phyloP scores from a whole-genome alignment of 1,140 invertebrate genomes.

The Pseudomyrmex flavicornis region DNA sequence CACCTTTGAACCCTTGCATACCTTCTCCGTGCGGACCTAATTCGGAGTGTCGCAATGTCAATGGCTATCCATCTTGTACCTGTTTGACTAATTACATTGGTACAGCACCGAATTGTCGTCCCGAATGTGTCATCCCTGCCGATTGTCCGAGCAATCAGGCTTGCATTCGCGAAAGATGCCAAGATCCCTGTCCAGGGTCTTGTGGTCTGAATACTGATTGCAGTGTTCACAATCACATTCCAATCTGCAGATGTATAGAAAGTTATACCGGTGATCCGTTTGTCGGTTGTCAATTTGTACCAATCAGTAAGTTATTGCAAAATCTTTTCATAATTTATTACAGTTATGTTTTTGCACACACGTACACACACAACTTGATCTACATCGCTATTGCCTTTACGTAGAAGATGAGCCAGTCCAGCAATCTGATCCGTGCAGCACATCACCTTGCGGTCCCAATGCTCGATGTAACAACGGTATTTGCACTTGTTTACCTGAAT shows the following conservation, averaged over 20 bases:
- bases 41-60: constrained; percentile 84
- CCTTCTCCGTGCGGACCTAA: constrained; percentile 89
- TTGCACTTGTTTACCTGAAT: constrained; percentile 84
- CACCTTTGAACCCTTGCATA: constrained; percentile 82
- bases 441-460: constrained; percentile 85
- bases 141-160: constrained; percentile 89
- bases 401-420: background rate
- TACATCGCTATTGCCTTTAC: background rate
- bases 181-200: constrained; percentile 89
- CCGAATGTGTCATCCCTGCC: constrained; percentile 90
- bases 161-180: constrained; percentile 90
- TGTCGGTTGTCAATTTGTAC: constrained; percentile 82
- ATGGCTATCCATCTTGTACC: constrained; percentile 87
- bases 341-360: background rate
- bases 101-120: constrained; percentile 87
- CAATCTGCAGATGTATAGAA: constrained; percentile 82
- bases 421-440: constrained; percentile 75
- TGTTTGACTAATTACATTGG: constrained; percentile 81
- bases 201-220: constrained; percentile 82
- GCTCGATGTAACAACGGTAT: constrained; percentile 85
- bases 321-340: background rate
- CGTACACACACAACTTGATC: constrained; percentile 14
- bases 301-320: constrained; percentile 69
- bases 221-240: constrained; percentile 82
- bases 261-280: constrained; percentile 87